phyloP scores from a whole-genome alignment of 1,140 invertebrate species.

The Drosophila funebris region DNA sequence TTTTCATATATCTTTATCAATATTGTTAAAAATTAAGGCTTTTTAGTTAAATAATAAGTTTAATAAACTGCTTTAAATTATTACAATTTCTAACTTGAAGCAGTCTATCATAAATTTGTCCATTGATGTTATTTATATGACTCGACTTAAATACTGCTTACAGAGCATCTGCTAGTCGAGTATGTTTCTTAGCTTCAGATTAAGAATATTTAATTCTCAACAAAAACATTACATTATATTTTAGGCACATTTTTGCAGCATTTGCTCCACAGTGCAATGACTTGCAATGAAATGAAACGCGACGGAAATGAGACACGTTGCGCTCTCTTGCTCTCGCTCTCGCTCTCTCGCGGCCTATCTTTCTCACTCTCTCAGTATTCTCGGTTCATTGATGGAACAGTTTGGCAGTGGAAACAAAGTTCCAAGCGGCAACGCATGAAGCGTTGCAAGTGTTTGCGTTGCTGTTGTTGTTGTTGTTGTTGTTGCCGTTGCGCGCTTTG shows the following conservation, averaged over 20 bases:
- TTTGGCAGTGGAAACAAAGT: slow-evolving; percentile 61
- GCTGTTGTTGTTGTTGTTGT: neutral
- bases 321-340: neutral
- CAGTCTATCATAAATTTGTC: no score
- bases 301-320: slow-evolving; percentile 43
- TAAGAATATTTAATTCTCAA: neutral
- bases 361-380: slow-evolving; percentile 4
- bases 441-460: slow-evolving; percentile 40
- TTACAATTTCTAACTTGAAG: no score
- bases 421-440: slow-evolving; percentile 29
- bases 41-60: no score
- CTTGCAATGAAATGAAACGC: slow-evolving; percentile 41
- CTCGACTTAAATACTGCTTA: no score
- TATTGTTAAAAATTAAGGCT: no score
- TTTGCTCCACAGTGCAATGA: slow-evolving; percentile 12
- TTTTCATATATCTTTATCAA: no score
- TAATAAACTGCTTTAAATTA: no score
- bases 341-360: neutral
- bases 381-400: slow-evolving; percentile 68
- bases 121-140: no score
- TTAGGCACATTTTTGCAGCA: neutral
- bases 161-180: no score
- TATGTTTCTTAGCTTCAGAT: no score
- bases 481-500: slow-evolving; percentile 15
- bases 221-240: neutral